Evolutionary conservation across 92 coral and sea anemone genomes (phyloP), one percentile per base, ranked within the genome.

Genomic region (Meandrina meandrites): DNA sequence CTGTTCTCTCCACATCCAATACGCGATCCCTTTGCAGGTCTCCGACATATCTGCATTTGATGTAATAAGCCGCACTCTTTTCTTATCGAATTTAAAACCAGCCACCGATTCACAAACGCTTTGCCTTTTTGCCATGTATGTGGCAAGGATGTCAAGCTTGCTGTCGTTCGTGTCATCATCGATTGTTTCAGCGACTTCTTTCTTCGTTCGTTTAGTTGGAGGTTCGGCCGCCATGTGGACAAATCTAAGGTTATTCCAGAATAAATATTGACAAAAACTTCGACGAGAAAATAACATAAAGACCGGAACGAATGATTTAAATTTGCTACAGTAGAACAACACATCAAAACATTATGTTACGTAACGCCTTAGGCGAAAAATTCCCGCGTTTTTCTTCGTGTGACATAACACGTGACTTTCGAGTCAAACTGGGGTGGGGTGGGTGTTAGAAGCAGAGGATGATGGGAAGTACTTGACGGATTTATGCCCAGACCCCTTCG

Each of bases 1-100:
- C 30, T 93, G 96, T 19, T 93, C 96, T 24, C 96, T 70, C 96
- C 96, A 91, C 96, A 93, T 93, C 96, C 96, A 93, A 57, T 93
- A 93, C 0, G 92, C 89, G 83, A 93, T 91, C 58, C 94, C 96
- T 51, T 89, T 75, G 57, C 92, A 85, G 11, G 35, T 36, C 30
- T 89, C 91, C 10, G 76, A 22, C 70, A 93, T 80, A 62, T 86
- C 84, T 36, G 78, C 86, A 67, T 35, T 67, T 11, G 81, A 88
- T 18, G 96, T 71, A 53, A 93, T 62, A 18, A 91, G 75, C 37
- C 96, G 94, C 57, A 93, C 90, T 89, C 96, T 71, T 67, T 93
- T 93, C 89, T 91, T 93, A 82, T 91, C 91, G 81, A 93, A 93
- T 82, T 91, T 91, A 75, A 91, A 91, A 51, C 89, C 84, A 6